Base-by-base conservation (phyloP, 2,888 invertebrate species). In the Agrotis puta region DNA sequence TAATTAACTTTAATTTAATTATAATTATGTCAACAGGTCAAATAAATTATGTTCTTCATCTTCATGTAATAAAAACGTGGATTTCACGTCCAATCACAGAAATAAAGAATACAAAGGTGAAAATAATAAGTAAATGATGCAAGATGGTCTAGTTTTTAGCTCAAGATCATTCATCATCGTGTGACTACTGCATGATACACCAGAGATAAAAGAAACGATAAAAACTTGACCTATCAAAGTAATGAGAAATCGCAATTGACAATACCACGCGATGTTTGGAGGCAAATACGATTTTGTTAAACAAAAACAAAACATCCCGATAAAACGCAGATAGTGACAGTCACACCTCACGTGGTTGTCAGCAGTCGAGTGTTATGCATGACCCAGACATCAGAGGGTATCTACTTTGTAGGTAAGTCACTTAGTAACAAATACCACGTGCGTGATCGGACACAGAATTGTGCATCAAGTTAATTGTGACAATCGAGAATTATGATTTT, bases 101-200 rank as follows among this genome's bases (percentile, higher is more conserved):
- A 62, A 62, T 18, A 24, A 61, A 51, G 0, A 47, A 20, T 18
- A 58, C 50, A 61, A 33, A 64, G 54, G 57, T 54, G 50, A 66
- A 57, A 67, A 61, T 11, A 70, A 64, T 70, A 64, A 53, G 6
- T n/a, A 22, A 58, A 58, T 79, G 79, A 81, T 45, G 79, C 58
- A 79, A 79, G 24, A 45, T 54, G 48, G 27, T 59, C 67, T 24
- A 59, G 59, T 65, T 68, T 64, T 70, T 54, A 54, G 24, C 20
- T 56, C 62, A 48, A 43, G 51, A 77, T 71, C 77, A 79, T 48
- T 65, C 70, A 69, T 11, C 33, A 27, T 58, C 39, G 56, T 64
- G 7, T 81, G 77, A 77, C 58, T 64, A 16, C 54, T 50, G 72
- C 61, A 59, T 76, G 70, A 64, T 68, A 59, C 51, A 75, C 20